Percentiles rank a stretch among this genome's conserved stretches.
Evolutionary conservation across 30 jellyfish, hydroid and myxozoan genomes (phyloP).

Genomic region (Aurelia aurita): DNA sequence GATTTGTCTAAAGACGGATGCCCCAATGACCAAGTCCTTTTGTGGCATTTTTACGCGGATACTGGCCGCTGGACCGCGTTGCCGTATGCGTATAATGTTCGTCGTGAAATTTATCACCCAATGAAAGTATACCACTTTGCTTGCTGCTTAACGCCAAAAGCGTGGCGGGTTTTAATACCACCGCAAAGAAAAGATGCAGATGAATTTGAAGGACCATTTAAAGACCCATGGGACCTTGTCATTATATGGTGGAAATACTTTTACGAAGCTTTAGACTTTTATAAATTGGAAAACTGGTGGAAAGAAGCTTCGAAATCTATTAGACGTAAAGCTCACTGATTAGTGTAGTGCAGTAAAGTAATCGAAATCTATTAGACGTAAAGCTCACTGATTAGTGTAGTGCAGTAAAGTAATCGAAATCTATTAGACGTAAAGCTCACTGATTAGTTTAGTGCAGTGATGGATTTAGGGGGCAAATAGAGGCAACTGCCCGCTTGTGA

Average conservation of each 20-base stretch:
- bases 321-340: conserved; percentile 36
- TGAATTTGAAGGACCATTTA: conserved; percentile 80
- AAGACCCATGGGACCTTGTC: conserved; percentile 82
- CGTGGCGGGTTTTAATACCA: conserved; percentile 84
- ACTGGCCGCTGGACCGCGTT: conserved; percentile 86
- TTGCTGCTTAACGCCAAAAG: conserved; percentile 95
- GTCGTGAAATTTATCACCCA: conserved; percentile 94
- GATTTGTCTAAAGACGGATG: conserved; percentile 75
- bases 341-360: no score
- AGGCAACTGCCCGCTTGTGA: no score
- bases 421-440: conserved; percentile 34
- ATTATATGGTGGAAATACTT: conserved; percentile 94
- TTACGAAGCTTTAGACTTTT: conserved; percentile 76
- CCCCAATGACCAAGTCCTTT: conserved; percentile 94
- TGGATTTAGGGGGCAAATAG: no score
- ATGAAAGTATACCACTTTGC: conserved; percentile 98
- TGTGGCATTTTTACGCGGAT: conserved; percentile 99
- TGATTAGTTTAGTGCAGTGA: no score
- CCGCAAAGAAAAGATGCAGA: conserved; percentile 52
- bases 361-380: conserved; percentile 19
- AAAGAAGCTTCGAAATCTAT: conserved; percentile 40
- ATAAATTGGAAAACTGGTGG: conserved; percentile 83
- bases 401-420: no score
- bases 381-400: conserved; percentile 37
- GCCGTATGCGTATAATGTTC: conserved; percentile 96